Evolutionary conservation across 2,888 invertebrate species (phyloP), one percentile per base, ranked within the genome.

Genomic region (Calephelis perditalis): DNA sequence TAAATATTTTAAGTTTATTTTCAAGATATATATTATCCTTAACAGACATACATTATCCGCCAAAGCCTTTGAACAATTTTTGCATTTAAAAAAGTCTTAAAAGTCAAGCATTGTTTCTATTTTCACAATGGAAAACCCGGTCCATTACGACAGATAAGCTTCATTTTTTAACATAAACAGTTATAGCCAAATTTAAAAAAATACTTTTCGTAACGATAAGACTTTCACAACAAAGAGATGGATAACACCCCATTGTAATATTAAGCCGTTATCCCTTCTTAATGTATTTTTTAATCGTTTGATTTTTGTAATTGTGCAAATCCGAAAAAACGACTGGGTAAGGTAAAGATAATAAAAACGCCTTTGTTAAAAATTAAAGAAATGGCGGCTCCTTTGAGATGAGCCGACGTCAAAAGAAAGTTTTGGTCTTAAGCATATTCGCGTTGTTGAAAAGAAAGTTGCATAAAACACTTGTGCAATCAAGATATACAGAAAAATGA

Each of bases 301-400:
- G 52, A 52, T 52, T 52, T 26, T 52, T 26, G 52, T 26, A 52
- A 52, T 79, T 84, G 79, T 77, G 83, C 81, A 84, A 83, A 84
- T 76, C 70, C 52, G 71, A 64, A 64, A 70, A 81, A 73, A 83
- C 79, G 81, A 72, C 76, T 70, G 76, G 72, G 76, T 80, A 83
- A 81, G 76, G 71, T 70, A 67, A 68, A 66, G 67, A 66, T 66
- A 74, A 76, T 82, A 83, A 85, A 83, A 70, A 73, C 68, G 58
- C 67, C 74, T 79, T 84, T 81, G 68, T 69, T 62, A 71, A 72
- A 68, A 66, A 62, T 73, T 81, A 77, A 86, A 78, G 86, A 72
- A 86, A 78, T 72, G 75, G 78, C 84, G 86, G 86, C 70, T 60
- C 68, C 73, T 85, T 84, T 86, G 75, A 66, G 69, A 73, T 72